A percentile compares a stretch with the other conserved stretches of the same genome.
These are phyloP conservation scores for Crepidodera aurea DNA, from an alignment of 2,888 invertebrate species.

Conservation along the genomic window DNA sequence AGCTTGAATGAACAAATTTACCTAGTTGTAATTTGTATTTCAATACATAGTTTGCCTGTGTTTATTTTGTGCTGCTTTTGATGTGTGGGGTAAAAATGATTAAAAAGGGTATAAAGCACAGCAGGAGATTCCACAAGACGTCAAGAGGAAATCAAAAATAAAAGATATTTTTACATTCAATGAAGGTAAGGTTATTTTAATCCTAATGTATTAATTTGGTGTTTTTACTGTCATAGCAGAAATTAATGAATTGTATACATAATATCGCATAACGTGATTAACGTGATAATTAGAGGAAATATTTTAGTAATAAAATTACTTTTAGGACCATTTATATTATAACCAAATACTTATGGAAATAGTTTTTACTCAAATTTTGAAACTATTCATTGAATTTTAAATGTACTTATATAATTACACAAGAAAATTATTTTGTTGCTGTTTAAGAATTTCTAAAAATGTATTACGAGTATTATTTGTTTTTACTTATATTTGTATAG, in stretches of 20 bases:
- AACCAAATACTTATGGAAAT: too few species aligned
- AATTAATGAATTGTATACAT: background rate
- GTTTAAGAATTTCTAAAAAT: too few species aligned
- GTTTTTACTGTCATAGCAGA: background rate
- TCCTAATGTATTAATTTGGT: background rate
- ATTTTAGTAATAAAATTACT: background rate
- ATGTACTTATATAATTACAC: too few species aligned
- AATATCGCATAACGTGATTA: background rate
- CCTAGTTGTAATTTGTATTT: slow-evolving; percentile 3
- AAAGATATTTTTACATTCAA: slow-evolving; percentile 83
- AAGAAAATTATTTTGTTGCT: too few species aligned
- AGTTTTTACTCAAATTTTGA: too few species aligned
- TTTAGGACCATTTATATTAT: too few species aligned
- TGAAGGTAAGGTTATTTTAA: slow-evolving; percentile 70
- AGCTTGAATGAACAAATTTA: background rate
- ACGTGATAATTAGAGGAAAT: background rate
- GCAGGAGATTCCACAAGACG: slow-evolving; percentile 67
- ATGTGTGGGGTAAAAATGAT: slow-evolving; percentile 64
- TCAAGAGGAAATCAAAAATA: slow-evolving; percentile 84
- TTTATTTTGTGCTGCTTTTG: slow-evolving; percentile 71
- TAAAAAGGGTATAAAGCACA: slow-evolving; percentile 76
- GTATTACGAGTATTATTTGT: too few species aligned
- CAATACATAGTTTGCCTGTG: slow-evolving; percentile 52
- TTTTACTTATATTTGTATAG: too few species aligned
- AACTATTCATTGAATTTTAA: too few species aligned